Percentiles rank a stretch among this genome's conserved stretches.
Conservation (phyloP, 2,113 vertebrate species). For the Coracopsis vasa region DNA sequence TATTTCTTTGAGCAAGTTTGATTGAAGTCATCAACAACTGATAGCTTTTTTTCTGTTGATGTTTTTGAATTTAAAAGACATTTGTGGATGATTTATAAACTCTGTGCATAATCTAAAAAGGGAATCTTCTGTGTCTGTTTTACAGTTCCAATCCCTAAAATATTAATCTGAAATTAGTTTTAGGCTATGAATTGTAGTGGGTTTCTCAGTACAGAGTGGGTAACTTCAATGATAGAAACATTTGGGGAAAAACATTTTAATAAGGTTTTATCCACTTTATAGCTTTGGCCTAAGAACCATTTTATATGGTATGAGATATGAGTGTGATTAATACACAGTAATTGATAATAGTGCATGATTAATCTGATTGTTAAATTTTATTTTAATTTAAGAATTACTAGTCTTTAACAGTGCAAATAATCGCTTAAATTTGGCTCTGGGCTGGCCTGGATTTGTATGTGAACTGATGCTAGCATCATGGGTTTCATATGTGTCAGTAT, state of each 20-base stretch:
- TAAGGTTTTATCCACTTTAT: not conserved
- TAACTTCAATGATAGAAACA: not conserved
- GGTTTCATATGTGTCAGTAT: not conserved
- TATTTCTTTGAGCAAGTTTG: not conserved
- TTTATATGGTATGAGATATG: not conserved
- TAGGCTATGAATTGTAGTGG: not conserved
- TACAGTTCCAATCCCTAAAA: not conserved
- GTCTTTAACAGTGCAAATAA: not conserved
- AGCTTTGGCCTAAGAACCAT: not conserved
- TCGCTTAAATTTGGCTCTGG: not conserved
- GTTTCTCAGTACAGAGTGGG: not conserved
- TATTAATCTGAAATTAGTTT: not conserved
- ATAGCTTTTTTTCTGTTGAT: not conserved
- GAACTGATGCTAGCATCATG: not conserved
- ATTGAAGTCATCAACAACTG: not conserved
- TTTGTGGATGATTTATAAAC: not conserved
- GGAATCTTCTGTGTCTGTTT: not conserved
- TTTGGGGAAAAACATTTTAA: not conserved
- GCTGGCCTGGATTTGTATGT: not conserved
- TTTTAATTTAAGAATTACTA: not conserved
- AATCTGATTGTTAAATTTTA: too few relatives aligned
- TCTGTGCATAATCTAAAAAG: not conserved
- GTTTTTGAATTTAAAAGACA: not conserved
- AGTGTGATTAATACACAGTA: not conserved
- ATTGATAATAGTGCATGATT: not conserved